Base-by-base conservation (phyloP, 2,888 invertebrate genomes). In the Thumatha senex region DNA sequence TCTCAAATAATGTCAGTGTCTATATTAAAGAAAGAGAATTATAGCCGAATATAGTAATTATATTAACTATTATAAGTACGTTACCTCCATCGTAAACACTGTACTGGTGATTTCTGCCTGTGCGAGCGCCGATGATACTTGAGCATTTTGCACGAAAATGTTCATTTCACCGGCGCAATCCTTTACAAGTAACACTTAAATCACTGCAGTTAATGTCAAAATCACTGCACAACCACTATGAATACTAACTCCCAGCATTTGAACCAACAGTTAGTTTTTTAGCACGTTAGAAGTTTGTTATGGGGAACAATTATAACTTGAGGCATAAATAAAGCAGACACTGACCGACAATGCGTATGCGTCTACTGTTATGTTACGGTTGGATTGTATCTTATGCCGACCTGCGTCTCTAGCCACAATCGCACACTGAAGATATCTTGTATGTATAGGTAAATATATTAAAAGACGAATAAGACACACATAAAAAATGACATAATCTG, bases 41-140 rank as follows among this genome's bases (percentile, higher is more conserved):
- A 24, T 4, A 24, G 3, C 2, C 5, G 5, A 2, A 4, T 24
- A 24, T 5, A 18, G n/a, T 33, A 18, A 34, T 10, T 40, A 40
- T 8, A 42, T 45, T 40, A 11, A 40, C 18, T 4, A 24, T 24
- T n/a, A 38, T 11, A 47, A 8, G 39, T 52, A 46, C 46, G 82
- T 54, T 79, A 92, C 92, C 91, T 92, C 92, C 92, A 92, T 88
- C 84, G 77, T 67, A 92, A 80, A 68, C 92, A 92, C 72, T 85
- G 88, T 60, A 92, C 92, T 12, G 91, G 90, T 39, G 90, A 89
- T 67, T 92, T 92, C 76, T 92, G 86, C 65, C 89, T 89, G 74
- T 90, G 91, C 45, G 89, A 89, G 58, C 92, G 89, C 65, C 91
- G 89, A 81, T 92, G 91, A 89, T 89, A 90, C 80, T 89, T 92